These are phyloP conservation scores for Ectemnius lituratus DNA, from an alignment of 2,888 invertebrate species.

Conservation along the genomic window DNA sequence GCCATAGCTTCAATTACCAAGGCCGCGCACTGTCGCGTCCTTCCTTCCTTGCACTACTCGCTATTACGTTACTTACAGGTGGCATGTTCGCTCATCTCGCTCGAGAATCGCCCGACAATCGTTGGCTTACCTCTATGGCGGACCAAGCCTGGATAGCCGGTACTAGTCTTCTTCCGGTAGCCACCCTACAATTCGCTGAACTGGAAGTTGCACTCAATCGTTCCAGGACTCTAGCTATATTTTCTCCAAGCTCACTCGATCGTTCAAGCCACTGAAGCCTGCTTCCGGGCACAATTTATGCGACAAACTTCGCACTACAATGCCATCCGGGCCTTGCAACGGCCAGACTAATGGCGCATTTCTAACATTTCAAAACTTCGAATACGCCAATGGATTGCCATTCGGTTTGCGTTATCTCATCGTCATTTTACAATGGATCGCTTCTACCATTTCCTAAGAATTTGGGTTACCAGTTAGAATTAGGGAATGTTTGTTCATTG, in stretches of 20 bases:
- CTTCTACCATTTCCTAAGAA: no score
- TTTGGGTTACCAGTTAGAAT: no score
- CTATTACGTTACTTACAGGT: constrained; percentile 63
- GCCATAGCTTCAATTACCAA: constrained; percentile 37
- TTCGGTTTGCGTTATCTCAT: background rate
- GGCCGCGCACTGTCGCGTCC: constrained; percentile 49
- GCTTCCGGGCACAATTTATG: constrained; percentile 7
- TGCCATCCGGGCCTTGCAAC: background rate
- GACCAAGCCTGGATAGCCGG: background rate
- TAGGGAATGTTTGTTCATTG: no score
- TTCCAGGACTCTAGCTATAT: constrained; percentile 11
- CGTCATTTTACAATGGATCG: no score
- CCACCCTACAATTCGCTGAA: background rate
- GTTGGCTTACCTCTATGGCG: constrained; percentile 10
- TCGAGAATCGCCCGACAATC: constrained; percentile 17
- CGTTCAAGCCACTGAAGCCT: constrained; percentile 1
- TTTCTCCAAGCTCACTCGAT: constrained; percentile 26
- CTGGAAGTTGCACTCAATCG: background rate
- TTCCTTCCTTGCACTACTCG: constrained; percentile 60
- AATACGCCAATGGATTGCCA: background rate
- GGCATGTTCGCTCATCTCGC: constrained; percentile 37
- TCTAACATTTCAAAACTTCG: constrained; percentile 5
- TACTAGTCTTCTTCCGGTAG: background rate
- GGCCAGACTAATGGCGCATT: background rate
- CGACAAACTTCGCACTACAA: background rate